phyloP scores from a whole-genome alignment of 2,888 invertebrate genomes.

The Pocota personata region DNA sequence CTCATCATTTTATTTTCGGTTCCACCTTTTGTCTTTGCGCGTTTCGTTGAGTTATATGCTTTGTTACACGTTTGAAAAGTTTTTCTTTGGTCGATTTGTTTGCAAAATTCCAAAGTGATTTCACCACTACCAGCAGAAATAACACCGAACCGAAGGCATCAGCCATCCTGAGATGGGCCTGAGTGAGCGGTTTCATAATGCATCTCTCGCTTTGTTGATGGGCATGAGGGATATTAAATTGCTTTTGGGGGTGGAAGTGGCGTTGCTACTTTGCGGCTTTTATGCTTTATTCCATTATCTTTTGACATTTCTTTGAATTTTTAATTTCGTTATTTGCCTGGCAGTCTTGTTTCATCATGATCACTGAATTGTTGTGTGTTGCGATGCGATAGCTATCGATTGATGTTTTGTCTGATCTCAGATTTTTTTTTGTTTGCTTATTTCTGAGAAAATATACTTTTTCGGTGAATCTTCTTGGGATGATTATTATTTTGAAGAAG shows the following conservation, averaged over 20 bases:
- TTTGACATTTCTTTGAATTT: slow-evolving; percentile 74
- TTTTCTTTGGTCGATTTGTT: slow-evolving; percentile 40
- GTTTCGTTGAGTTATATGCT: slow-evolving; percentile 18
- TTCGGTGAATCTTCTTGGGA: not conserved
- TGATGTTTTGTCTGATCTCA: slow-evolving; percentile 62
- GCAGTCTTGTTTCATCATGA: slow-evolving; percentile 69
- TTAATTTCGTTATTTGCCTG: slow-evolving; percentile 70
- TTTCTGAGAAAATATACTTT: slow-evolving; percentile 43
- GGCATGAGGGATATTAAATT: slow-evolving; percentile 44
- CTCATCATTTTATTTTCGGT: slow-evolving; percentile 64
- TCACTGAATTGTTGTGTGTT: slow-evolving; percentile 10
- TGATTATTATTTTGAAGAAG: slow-evolving; percentile 17
- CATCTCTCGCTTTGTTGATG: slow-evolving; percentile 7
- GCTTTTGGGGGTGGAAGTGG: slow-evolving; percentile 50
- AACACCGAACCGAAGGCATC: not conserved
- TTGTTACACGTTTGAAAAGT: not conserved
- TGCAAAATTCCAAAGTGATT: slow-evolving; percentile 56
- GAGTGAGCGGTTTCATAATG: slow-evolving; percentile 44
- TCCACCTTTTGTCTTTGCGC: slow-evolving; percentile 59
- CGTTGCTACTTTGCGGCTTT: slow-evolving; percentile 73
- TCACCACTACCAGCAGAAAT: slow-evolving; percentile 5
- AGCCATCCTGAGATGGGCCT: slow-evolving; percentile 3
- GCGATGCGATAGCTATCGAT: slow-evolving; percentile 69
- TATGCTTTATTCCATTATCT: slow-evolving; percentile 73
- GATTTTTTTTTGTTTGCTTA: slow-evolving; percentile 9